These are phyloP conservation scores for Cherax quadricarinatus DNA, from an alignment of 1,140 invertebrate species.

Conservation along the genomic window DNA sequence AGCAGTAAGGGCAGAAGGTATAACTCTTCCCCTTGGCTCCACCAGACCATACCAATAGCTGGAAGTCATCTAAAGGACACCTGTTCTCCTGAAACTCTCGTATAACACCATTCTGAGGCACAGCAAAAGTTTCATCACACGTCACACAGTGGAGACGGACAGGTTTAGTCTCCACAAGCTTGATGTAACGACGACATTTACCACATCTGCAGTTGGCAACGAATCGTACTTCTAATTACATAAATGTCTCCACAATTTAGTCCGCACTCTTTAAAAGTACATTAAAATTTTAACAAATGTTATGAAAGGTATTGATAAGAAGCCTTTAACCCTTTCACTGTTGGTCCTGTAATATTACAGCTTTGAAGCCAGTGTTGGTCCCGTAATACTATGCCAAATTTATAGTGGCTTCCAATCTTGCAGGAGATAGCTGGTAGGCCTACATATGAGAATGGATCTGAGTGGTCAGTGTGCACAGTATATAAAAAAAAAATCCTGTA, in stretches of 20 bases:
- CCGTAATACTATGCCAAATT: too few relatives aligned
- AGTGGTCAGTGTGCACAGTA: too few relatives aligned
- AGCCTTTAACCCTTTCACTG: neutral
- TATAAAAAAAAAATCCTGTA: too few relatives aligned
- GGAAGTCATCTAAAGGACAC: conserved; percentile 98
- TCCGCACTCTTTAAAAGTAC: neutral
- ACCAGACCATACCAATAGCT: conserved; percentile 92
- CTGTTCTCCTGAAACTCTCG: conserved; percentile 96
- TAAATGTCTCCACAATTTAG: neutral
- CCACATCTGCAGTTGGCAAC: conserved; percentile 85
- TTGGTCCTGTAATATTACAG: too few relatives aligned
- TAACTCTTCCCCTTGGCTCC: conserved; percentile 94
- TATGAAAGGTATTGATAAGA: neutral
- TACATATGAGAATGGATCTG: too few relatives aligned
- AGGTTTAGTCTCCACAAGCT: conserved; percentile 96
- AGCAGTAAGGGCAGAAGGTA: conserved; percentile 98
- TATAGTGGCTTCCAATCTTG: too few relatives aligned
- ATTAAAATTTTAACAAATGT: neutral
- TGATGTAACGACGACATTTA: conserved; percentile 98
- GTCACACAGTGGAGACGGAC: conserved; percentile 94
- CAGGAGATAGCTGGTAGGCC: too few relatives aligned
- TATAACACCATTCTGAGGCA: conserved; percentile 96
- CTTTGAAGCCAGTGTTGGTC: too few relatives aligned
- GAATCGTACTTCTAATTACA: neutral
- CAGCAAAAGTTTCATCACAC: conserved; percentile 97